Conservation (phyloP, 2,113 vertebrate genomes). For the Malurus melanocephalus region DNA sequence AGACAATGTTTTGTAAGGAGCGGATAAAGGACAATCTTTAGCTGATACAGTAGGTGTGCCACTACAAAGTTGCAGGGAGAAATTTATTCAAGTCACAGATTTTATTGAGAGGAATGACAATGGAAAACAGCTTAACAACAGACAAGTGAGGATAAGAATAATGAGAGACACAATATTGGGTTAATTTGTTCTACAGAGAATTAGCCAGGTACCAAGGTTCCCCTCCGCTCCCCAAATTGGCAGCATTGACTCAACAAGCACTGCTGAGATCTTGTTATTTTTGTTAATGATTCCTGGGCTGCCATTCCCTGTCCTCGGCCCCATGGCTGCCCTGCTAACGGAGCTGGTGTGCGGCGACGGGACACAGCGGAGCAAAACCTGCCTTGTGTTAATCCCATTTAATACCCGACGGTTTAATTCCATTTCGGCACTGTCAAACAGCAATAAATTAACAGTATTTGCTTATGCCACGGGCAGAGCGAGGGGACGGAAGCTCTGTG, state of each 20-base stretch:
- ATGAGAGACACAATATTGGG: not conserved
- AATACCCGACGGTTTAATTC: not conserved
- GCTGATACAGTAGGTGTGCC: constrained; percentile 11
- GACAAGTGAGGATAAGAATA: not conserved
- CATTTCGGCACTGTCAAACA: not conserved
- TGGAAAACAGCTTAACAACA: not conserved
- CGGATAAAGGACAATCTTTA: constrained; percentile 26
- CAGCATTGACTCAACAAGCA: not conserved
- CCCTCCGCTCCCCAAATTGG: not conserved
- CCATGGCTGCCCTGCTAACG: not conserved
- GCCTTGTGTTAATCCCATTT: not conserved
- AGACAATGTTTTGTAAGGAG: not conserved
- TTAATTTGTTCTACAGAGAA: not conserved
- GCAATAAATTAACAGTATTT: constrained; percentile 12
- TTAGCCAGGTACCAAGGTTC: not conserved
- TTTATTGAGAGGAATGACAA: constrained; percentile 26
- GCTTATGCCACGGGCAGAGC: not conserved
- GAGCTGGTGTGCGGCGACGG: not conserved
- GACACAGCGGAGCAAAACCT: not conserved
- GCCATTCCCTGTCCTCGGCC: not conserved
- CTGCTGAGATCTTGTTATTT: not conserved
- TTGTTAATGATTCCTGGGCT: not conserved
- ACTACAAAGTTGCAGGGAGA: constrained; percentile 4
- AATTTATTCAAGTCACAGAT: constrained; percentile 59
- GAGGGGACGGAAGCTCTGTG: not conserved